phyloP scores from a whole-genome alignment of 2,888 invertebrate genomes.

The Aporophyla lueneburgensis region DNA sequence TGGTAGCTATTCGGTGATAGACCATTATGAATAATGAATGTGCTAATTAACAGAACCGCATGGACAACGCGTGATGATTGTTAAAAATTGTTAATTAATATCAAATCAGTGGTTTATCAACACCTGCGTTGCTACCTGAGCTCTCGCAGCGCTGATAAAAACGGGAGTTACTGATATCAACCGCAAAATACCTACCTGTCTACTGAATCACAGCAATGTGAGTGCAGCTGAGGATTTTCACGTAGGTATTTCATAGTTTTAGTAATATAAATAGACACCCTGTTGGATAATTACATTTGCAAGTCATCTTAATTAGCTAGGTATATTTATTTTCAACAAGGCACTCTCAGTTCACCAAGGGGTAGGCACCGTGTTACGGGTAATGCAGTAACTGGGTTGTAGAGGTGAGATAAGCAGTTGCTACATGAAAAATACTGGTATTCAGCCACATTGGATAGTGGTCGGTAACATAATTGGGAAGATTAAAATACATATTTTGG shows the following conservation, averaged over 20 bases:
- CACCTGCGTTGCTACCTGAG: conserved; percentile 54
- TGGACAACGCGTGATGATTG: conserved; percentile 22
- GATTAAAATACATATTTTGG: too few species aligned
- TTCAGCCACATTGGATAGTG: neutral
- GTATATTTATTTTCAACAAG: too few species aligned
- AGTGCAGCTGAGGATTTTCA: conserved; percentile 9
- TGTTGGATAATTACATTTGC: neutral
- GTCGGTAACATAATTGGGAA: neutral
- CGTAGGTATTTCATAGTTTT: conserved; percentile 8
- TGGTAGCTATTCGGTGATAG: neutral
- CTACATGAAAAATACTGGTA: neutral
- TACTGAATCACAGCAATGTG: neutral
- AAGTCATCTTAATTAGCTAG: neutral
- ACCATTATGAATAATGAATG: neutral
- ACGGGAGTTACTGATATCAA: conserved; percentile 31
- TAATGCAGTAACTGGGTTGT: neutral
- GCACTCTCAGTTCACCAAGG: too few species aligned
- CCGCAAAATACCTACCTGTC: conserved; percentile 14
- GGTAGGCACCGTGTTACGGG: too few species aligned
- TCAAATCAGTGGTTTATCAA: conserved; percentile 44
- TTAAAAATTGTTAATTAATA: conserved; percentile 44
- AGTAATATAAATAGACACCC: neutral
- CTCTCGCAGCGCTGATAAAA: conserved; percentile 31
- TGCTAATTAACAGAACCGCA: conserved; percentile 1
- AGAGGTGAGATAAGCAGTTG: neutral